Evolutionary conservation across 2,797 vertebrate species (phyloP), one percentile per base, ranked within the genome.

Genomic region (Notolepis coatsorum): DNA sequence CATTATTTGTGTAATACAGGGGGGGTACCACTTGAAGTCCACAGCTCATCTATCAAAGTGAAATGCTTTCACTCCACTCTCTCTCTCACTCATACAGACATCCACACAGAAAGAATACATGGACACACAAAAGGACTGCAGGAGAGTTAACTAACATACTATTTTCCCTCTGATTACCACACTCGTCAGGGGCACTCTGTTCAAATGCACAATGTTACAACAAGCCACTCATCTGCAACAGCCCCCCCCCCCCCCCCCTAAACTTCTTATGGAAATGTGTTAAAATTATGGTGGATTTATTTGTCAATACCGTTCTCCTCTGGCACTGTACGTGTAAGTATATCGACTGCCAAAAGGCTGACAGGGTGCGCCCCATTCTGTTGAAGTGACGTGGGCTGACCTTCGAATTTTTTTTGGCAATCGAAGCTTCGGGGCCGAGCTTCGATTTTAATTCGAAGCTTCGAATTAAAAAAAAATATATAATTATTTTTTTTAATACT

Each of bases 191-290:
- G 81, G 78, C 61, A 45, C 61, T 73, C 90, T 89, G 93, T 95
- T 93, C 93, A 84, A 88, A 89, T 68, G 57, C 73, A 89, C 90
- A 92, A 95, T 87, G 91, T 91, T 73, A 94, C 88, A 81, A 92
- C 91, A 93, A 95, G 94, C 88, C 91, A 90, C 92, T 95, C 92
- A 92, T 93, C 93, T 92, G 91, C 81, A 91, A 88, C 93, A 92
- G 87, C 88, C 91, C 89, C 93, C 86, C 90, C n/a, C n/a, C n/a
- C n/a, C n/a, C n/a, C n/a, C n/a, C n/a, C n/a, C n/a, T n/a, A n/a
- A n/a, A 92, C 94, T 93, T 94, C 93, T 96, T 94, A 96, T 96
- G 94, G 91, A 95, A 96, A 96, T 95, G 87, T 82, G 85, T 89
- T 88, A 92, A 93, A 89, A 92, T 91, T 92, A 93, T 86, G 89